Evolutionary conservation across 2,113 vertebrate genomes (phyloP).

Genomic region (Lathamus discolor): DNA sequence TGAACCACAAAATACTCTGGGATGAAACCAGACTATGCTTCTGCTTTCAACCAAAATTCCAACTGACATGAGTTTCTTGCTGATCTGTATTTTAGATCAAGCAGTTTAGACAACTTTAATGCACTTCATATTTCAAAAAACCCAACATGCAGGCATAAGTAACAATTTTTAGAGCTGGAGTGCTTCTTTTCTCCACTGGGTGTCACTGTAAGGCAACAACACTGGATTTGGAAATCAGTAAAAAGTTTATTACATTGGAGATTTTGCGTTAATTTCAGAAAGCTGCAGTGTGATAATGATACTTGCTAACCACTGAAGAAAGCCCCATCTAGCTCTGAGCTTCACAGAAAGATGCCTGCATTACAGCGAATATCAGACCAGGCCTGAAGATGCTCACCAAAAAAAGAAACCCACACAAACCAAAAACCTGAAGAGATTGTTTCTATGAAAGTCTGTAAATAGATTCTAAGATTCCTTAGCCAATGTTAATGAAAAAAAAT

Average conservation of each 20-base stretch:
- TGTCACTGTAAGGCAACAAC: constrained; percentile 66
- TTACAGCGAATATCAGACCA: neutral
- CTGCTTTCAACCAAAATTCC: neutral
- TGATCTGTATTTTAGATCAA: neutral
- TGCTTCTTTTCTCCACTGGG: constrained; percentile 64
- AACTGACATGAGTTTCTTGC: neutral
- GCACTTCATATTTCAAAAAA: neutral
- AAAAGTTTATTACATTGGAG: neutral
- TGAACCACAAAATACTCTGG: neutral
- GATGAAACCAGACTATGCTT: neutral
- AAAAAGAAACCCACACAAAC: neutral
- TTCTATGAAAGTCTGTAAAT: neutral
- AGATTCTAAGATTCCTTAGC: neutral
- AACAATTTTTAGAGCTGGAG: neutral
- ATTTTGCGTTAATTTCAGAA: neutral
- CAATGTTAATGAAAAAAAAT: neutral
- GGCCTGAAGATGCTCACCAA: neutral
- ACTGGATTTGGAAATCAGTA: neutral
- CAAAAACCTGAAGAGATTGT: neutral
- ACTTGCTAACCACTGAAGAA: neutral
- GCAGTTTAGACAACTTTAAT: neutral
- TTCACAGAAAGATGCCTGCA: neutral
- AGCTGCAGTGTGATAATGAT: neutral
- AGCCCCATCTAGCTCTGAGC: neutral
- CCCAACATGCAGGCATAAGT: neutral